Evolutionary conservation across 2,888 invertebrate species (phyloP).

Genomic region (Penaeus monodon): DNA sequence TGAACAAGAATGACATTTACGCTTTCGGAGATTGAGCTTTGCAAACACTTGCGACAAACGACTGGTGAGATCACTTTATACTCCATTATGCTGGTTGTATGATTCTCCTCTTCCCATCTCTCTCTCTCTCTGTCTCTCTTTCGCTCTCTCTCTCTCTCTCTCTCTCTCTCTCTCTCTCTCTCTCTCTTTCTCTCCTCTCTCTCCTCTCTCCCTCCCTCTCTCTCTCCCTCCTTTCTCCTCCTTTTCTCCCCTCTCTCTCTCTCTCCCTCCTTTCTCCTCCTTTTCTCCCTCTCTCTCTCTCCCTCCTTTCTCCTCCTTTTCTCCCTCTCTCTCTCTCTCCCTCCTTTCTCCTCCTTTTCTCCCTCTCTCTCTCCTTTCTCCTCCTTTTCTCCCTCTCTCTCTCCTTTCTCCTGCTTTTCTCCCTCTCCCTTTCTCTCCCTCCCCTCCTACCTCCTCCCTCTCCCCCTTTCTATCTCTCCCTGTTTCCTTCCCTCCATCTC

Average conservation of each 20-base stretch:
- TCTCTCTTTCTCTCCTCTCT: slow-evolving; percentile 40
- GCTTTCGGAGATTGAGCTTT: too few relatives aligned
- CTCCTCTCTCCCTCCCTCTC: slow-evolving; percentile 29
- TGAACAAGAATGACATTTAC: too few relatives aligned
- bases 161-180: slow-evolving; percentile 35
- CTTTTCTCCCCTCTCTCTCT: too few relatives aligned
- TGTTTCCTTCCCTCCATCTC: background rate
- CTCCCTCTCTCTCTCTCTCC: background rate
- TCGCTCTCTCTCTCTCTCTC: slow-evolving; percentile 17
- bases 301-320: background rate
- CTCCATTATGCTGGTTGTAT: too few relatives aligned
- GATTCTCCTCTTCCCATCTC: too few relatives aligned
- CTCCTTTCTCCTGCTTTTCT: too few relatives aligned
- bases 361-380: background rate
- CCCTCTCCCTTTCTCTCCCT: background rate
- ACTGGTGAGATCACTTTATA: too few relatives aligned
- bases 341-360: too few relatives aligned
- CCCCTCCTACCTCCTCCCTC: background rate
- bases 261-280: background rate
- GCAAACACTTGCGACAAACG: too few relatives aligned
- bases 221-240: background rate
- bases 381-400: background rate
- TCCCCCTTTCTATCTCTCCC: background rate
- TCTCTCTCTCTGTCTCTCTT: background rate
- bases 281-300: background rate